These are phyloP conservation scores for Coracias cyanogaster DNA, from an alignment of 2,797 vertebrate genomes.

Conservation along the genomic window DNA sequence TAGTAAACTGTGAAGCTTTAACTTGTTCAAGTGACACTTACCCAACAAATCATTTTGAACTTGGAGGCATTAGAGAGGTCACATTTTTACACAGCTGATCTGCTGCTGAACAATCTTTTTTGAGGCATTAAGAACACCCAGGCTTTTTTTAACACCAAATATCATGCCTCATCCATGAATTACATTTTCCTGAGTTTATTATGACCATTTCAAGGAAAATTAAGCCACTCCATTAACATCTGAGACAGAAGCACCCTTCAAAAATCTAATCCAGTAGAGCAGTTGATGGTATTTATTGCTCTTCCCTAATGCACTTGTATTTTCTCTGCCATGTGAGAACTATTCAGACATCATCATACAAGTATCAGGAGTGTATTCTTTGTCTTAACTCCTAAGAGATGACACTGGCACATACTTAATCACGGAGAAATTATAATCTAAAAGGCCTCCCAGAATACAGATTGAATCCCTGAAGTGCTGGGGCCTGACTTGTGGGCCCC, in stretches of 20 bases:
- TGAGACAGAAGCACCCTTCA: slow-evolving; percentile 33
- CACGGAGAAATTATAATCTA: neutral
- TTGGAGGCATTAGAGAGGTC: slow-evolving; percentile 47
- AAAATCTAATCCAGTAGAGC: slow-evolving; percentile 12
- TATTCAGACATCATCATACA: slow-evolving; percentile 21
- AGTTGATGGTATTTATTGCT: slow-evolving; percentile 42
- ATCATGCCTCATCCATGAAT: neutral
- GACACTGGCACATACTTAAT: neutral
- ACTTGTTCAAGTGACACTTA: slow-evolving; percentile 46
- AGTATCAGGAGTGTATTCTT: neutral
- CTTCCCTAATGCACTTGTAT: neutral
- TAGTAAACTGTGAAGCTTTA: slow-evolving; percentile 58
- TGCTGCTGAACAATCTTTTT: slow-evolving; percentile 25
- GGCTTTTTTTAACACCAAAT: neutral
- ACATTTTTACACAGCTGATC: slow-evolving; percentile 40
- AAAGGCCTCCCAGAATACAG: neutral
- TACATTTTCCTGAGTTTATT: slow-evolving; percentile 35
- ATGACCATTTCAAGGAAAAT: slow-evolving; percentile 57
- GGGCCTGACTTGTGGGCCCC: no score
- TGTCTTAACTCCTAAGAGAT: neutral
- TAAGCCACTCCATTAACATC: slow-evolving; percentile 48
- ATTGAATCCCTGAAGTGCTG: neutral
- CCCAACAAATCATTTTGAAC: slow-evolving; percentile 51
- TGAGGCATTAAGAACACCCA: slow-evolving; percentile 9
- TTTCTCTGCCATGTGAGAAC: neutral